A percentile compares a stretch with the other conserved stretches of the same genome.
These are phyloP conservation scores for Neolamprologus hecqui DNA, from an alignment of 2,113 vertebrate species.

Conservation along the genomic window DNA sequence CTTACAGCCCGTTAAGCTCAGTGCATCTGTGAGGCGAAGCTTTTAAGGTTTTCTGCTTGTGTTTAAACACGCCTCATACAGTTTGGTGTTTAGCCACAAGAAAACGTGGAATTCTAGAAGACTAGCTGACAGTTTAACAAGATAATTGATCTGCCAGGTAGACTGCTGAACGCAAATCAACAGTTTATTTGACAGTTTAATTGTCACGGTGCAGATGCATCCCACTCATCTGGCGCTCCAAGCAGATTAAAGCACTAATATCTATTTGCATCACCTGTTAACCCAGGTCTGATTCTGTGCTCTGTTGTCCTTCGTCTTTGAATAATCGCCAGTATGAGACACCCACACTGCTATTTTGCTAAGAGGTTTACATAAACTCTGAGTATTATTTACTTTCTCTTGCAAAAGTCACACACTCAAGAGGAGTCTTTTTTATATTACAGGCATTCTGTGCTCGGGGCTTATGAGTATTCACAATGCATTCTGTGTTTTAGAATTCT, in stretches of 20 bases:
- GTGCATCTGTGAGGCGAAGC: not conserved
- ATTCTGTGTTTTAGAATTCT: constrained; percentile 17
- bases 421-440: not conserved
- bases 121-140: not conserved
- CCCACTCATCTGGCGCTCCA: not conserved
- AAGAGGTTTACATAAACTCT: not conserved
- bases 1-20: not conserved
- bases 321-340: not conserved
- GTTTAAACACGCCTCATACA: not conserved
- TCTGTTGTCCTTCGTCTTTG: not conserved
- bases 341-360: not conserved
- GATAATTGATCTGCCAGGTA: constrained; percentile 20
- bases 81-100: not conserved
- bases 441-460: not conserved
- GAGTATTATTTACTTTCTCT: not conserved
- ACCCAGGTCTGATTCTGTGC: not conserved
- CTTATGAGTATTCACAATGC: not conserved
- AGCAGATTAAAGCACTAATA: not conserved
- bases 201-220: not conserved
- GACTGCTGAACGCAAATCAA: not conserved
- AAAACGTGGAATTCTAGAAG: not conserved
- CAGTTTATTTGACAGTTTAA: constrained; percentile 13
- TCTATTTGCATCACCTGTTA: not conserved
- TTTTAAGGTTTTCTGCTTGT: not conserved
- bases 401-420: not conserved